Evolutionary conservation across 2,888 invertebrate species (phyloP).

Genomic region (Trissolcus japonicus): DNA sequence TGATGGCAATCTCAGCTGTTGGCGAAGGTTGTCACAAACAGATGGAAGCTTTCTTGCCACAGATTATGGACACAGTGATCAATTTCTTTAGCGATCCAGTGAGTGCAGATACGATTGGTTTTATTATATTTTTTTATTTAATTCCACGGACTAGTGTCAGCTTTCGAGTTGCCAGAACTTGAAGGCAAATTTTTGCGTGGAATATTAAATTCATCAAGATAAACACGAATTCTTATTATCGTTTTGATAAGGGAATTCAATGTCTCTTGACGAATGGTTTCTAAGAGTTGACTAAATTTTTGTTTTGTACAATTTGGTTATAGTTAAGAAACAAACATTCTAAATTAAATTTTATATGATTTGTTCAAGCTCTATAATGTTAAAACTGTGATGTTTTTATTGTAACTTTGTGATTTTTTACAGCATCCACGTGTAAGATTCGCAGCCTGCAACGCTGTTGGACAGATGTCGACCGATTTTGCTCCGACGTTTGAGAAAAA

Average conservation of each 20-base stretch:
- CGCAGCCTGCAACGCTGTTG: slow-evolving; percentile 98
- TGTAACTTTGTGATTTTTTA: slow-evolving; percentile 43
- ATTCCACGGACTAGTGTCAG: slow-evolving; percentile 68
- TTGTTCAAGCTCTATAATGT: neutral
- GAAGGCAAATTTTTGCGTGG: slow-evolving; percentile 69
- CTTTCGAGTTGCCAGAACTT: slow-evolving; percentile 61
- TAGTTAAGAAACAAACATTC: slow-evolving; percentile 62
- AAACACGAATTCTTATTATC: slow-evolving; percentile 59
- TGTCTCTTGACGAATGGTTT: slow-evolving; percentile 59
- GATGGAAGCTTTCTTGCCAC: slow-evolving; percentile 96
- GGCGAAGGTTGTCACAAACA: slow-evolving; percentile 99
- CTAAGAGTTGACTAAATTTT: slow-evolving; percentile 62
- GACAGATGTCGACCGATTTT: slow-evolving; percentile 99
- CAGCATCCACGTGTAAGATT: slow-evolving; percentile 95
- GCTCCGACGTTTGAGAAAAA: slow-evolving; percentile 98
- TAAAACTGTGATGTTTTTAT: neutral
- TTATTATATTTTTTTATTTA: slow-evolving; percentile 6
- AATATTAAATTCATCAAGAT: slow-evolving; percentile 62
- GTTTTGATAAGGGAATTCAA: slow-evolving; percentile 65
- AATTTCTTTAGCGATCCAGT: slow-evolving; percentile 90
- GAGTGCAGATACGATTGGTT: too few species aligned
- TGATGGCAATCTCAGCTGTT: slow-evolving; percentile 98
- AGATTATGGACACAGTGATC: slow-evolving; percentile 93
- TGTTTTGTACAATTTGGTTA: slow-evolving; percentile 53
- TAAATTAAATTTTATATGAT: neutral